Conservation (phyloP, 2,797 vertebrate species). For the Brachyalestes nurse region DNA sequence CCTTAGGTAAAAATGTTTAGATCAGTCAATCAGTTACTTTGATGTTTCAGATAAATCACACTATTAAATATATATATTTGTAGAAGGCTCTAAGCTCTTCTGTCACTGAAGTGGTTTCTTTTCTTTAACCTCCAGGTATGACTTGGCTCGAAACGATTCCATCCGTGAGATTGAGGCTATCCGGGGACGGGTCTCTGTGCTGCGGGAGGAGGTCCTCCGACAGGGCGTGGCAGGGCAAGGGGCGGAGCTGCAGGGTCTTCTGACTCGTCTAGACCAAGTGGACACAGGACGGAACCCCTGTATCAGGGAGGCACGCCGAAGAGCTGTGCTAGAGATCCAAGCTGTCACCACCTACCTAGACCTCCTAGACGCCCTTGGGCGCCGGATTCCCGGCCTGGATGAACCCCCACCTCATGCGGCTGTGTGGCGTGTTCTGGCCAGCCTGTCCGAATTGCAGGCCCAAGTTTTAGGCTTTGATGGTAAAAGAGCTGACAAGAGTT, state of each 20-base stretch:
- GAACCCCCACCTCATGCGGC: slow-evolving; percentile 84
- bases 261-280: slow-evolving; percentile 90
- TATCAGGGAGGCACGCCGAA: slow-evolving; percentile 93
- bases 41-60: not conserved
- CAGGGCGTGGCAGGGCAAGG: slow-evolving; percentile 84
- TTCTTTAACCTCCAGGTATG: slow-evolving; percentile 76
- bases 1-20: not conserved
- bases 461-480: slow-evolving; percentile 93
- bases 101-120: not conserved
- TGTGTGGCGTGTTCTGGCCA: slow-evolving; percentile 88
- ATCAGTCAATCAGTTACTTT: not conserved
- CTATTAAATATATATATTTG: not conserved
- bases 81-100: not conserved
- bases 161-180: slow-evolving; percentile 93
- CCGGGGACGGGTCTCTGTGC: slow-evolving; percentile 83
- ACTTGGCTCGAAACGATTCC: slow-evolving; percentile 91
- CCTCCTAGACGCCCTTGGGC: slow-evolving; percentile 86
- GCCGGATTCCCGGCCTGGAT: slow-evolving; percentile 72
- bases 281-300: slow-evolving; percentile 93
- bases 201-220: slow-evolving; percentile 83
- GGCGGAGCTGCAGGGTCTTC: slow-evolving; percentile 89
- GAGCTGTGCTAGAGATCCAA: slow-evolving; percentile 93
- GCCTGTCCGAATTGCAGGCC: slow-evolving; percentile 89
- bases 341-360: slow-evolving; percentile 91
- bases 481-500: slow-evolving; percentile 92